Evolutionary conservation across 2,888 invertebrate genomes (phyloP).

Genomic region (Elmis aenea): DNA sequence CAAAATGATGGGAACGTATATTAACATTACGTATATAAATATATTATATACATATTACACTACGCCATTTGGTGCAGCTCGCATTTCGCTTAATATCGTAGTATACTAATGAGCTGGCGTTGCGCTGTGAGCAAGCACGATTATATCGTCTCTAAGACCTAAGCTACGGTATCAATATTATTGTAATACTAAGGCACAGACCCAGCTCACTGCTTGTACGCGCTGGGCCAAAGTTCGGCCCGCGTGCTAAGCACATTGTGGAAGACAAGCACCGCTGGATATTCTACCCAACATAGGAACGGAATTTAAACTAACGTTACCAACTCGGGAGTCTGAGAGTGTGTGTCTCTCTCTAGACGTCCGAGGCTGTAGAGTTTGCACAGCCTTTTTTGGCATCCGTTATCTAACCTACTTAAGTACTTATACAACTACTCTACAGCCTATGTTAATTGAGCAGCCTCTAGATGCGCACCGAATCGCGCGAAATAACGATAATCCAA

Average conservation of each 20-base stretch:
- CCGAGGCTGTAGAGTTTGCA: conserved; percentile 30
- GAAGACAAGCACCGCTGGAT: conserved; percentile 49
- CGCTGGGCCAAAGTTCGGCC: conserved; percentile 15
- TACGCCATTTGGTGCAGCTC: conserved; percentile 33
- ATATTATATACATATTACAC: conserved; percentile 34
- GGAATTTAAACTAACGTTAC: conserved; percentile 39
- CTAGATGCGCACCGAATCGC: conserved; percentile 38
- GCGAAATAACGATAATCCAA: conserved; percentile 38
- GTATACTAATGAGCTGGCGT: conserved; percentile 37
- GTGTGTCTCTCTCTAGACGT: conserved; percentile 24
- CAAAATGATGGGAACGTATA: conserved; percentile 13
- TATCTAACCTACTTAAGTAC: conserved; percentile 20
- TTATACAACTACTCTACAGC: conserved; percentile 28
- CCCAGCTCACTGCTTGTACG: conserved; percentile 48
- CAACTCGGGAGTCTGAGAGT: conserved; percentile 22
- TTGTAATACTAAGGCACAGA: conserved; percentile 51
- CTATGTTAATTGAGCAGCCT: conserved; percentile 44
- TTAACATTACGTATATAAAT: conserved; percentile 35
- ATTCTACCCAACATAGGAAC: conserved; percentile 47
- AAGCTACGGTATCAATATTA: conserved; percentile 46
- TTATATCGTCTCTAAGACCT: conserved; percentile 38
- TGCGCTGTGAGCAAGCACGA: conserved; percentile 45
- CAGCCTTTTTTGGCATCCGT: conserved; percentile 29
- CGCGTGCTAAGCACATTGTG: conserved; percentile 41
- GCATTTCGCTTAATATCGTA: conserved; percentile 17